Evolutionary conservation across 2,888 invertebrate genomes (phyloP), one percentile per base, ranked within the genome.

Genomic region (Geophilus truncorum): DNA sequence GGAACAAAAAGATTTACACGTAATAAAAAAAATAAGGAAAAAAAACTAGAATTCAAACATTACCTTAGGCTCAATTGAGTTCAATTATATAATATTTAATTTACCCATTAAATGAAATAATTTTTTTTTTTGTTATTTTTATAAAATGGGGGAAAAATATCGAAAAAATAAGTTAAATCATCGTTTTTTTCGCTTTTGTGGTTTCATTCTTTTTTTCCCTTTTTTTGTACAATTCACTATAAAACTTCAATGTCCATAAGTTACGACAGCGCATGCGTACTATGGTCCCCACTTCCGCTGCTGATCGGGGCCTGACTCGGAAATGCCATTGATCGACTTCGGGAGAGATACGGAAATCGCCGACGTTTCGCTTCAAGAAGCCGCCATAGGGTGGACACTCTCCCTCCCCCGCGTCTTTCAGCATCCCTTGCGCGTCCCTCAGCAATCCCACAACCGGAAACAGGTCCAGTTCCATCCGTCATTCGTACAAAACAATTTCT

Each of bases 171-270:
- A 21, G 57, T 62, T 40, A 40, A 40, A 40, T 40, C 57, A 62
- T 62, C 21, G 21, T 62, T 62, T 18, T 62, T 62, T 21, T 23
- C 23, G 57, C 21, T 21, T 23, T 62, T 62, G 57, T 62, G 57
- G 57, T 62, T 62, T 62, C 57, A 62, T 62, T 62, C 57, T 40
- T 40, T 40, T 57, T 62, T 62, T 62, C 57, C 57, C 57, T 62
- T 62, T 62, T 62, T 62, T 62, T 62, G 6, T 62, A 62, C 57
- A 62, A 62, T 62, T 62, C 57, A 62, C 57, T 21, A 62, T 62
- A 62, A 62, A 62, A 62, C 57, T 62, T 62, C 57, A 62, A 62
- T 62, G 57, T 62, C 57, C 57, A 62, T 62, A 62, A 62, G 57
- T 62, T 62, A 62, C 57, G 57, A 62, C 57, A 21, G 23, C 57